phyloP scores from a whole-genome alignment of 2,797 vertebrate genomes.

The Hylomyscus alleni region DNA sequence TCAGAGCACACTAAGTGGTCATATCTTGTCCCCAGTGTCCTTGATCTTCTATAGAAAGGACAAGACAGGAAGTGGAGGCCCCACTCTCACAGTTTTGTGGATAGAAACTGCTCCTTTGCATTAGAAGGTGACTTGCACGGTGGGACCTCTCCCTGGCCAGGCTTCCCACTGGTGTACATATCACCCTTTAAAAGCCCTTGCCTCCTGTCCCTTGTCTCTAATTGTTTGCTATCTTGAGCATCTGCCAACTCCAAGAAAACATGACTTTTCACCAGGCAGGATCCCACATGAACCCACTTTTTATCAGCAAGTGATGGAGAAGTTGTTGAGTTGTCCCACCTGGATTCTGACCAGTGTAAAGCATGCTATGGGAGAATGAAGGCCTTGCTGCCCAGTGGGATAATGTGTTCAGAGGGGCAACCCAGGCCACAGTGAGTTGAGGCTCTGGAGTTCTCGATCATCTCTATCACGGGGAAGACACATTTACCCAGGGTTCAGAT shows the following conservation, averaged over 20 bases:
- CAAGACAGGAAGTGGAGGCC: neutral
- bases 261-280: neutral
- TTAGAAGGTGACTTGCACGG: too few relatives aligned
- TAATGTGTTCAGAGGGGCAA: rapidly evolving
- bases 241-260: neutral
- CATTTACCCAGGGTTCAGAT: neutral
- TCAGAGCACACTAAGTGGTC: neutral
- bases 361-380: neutral
- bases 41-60: neutral
- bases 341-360: neutral
- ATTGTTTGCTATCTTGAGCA: neutral
- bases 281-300: neutral
- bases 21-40: neutral
- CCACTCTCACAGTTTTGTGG: neutral
- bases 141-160: neutral
- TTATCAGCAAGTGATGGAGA: neutral
- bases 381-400: too few relatives aligned
- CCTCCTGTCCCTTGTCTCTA: neutral
- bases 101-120: neutral
- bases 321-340: rapidly evolving
- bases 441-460: rapidly evolving
- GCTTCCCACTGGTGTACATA: too few relatives aligned
- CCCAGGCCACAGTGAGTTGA: rapidly evolving
- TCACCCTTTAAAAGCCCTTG: neutral
- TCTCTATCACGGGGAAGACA: neutral